A percentile compares a stretch with the other conserved stretches of the same genome.
phyloP scores from a whole-genome alignment of 2,888 invertebrate genomes.

The Zonitis immaculata region DNA sequence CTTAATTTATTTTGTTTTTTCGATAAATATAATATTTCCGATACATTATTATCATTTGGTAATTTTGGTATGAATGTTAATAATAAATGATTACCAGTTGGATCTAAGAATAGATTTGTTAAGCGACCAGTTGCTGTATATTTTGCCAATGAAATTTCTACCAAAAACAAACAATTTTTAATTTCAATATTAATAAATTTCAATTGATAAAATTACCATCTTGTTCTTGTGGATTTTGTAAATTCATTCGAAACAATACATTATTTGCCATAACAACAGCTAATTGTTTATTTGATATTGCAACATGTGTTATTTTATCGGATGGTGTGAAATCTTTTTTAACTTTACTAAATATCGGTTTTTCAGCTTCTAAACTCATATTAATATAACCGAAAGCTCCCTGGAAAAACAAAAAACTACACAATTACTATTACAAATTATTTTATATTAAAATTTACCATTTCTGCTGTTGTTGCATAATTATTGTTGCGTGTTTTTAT shows the following conservation, averaged over 20 bases:
- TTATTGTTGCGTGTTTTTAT: slow-evolving; percentile 51
- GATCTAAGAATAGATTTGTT: slow-evolving; percentile 73
- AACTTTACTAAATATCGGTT: slow-evolving; percentile 82
- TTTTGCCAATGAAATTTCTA: slow-evolving; percentile 72
- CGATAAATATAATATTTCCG: slow-evolving; percentile 79
- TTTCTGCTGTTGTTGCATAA: slow-evolving; percentile 48
- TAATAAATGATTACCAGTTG: slow-evolving; percentile 79
- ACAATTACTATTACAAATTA: too few species aligned
- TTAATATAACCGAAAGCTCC: slow-evolving; percentile 54
- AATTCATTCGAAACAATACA: slow-evolving; percentile 72
- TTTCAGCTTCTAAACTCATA: slow-evolving; percentile 64
- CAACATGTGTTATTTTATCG: slow-evolving; percentile 73
- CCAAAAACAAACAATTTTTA: slow-evolving; percentile 42
- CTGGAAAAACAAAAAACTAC: too few species aligned
- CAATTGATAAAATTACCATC: slow-evolving; percentile 64
- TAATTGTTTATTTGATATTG: slow-evolving; percentile 76
- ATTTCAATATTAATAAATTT: slow-evolving; percentile 1
- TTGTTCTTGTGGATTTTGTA: slow-evolving; percentile 70
- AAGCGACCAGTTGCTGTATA: slow-evolving; percentile 58
- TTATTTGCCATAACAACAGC: slow-evolving; percentile 81
- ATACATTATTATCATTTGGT: slow-evolving; percentile 51
- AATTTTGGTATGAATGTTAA: slow-evolving; percentile 64
- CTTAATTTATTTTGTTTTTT: slow-evolving; percentile 71
- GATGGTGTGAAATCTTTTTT: slow-evolving; percentile 76
- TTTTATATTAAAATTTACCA: slow-evolving; percentile 49